Evolutionary conservation across 2,797 vertebrate genomes (phyloP), one percentile per base, ranked within the genome.

Genomic region (Apogon talboti): DNA sequence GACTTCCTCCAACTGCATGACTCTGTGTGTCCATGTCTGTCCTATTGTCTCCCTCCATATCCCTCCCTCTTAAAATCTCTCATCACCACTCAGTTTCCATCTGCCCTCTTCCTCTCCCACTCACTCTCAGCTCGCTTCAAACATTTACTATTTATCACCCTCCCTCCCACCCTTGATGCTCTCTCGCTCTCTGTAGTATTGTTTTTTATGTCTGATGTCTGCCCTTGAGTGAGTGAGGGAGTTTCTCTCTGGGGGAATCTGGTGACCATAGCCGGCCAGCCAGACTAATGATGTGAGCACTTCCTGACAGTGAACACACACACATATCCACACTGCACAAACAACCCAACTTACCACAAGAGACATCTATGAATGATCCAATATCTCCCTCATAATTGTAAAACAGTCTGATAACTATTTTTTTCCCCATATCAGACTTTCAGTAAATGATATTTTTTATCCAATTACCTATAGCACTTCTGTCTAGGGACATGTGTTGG

Each of bases 161-260:
- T 61, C 28, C 4, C 38, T 33, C 53, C 52, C 49, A 43, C 53
- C 21, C 16, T 43, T 13, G 40, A 41, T 42, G 40, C 43, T 21
- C 33, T 18, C 16, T 48, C 37, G 16, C 28, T 28, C 43, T 33
- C 24, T 16, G 60, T 81, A 71, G 74, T 87, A 87, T 89, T 93
- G 88, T 93, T 91, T 90, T 64, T 89, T 87, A 74, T 85, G 89
- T 92, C 88, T 92, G 83, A 89, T 85, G 91, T 83, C 84, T 87
- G 93, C 87, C 92, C 91, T 92, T 92, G 85, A 90, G 82, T 87
- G 85, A 89, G 84, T 76, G 74, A 86, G 84, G 73, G 78, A 82
- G 68, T 86, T 77, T 70, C 73, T 85, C 82, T 77, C 71, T 41
- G 67, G 80, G 74, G 86, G 71, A 76, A 74, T 79, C 58, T 30